These are phyloP conservation scores for Calephelis virginiensis DNA, from an alignment of 1,140 invertebrate species.

Conservation along the genomic window DNA sequence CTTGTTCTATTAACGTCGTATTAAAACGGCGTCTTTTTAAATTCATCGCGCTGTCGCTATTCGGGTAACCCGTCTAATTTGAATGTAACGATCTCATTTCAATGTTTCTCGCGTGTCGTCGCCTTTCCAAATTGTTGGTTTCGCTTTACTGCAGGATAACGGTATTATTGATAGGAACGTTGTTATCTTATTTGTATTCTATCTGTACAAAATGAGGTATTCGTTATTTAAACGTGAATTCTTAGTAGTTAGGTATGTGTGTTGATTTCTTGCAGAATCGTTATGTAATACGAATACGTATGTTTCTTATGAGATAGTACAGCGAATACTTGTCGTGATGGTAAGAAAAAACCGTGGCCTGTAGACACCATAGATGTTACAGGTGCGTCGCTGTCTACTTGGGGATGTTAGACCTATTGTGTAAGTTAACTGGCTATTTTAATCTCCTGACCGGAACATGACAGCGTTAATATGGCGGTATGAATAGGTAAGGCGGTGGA, in stretches of 20 bases:
- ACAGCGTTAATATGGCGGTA: too few species aligned
- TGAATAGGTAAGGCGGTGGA: too few species aligned
- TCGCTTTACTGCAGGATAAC: conserved; percentile 44
- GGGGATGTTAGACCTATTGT: too few species aligned
- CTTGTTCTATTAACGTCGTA: conserved; percentile 15
- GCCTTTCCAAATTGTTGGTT: conserved; percentile 35
- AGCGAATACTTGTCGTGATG: too few species aligned
- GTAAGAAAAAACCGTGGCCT: too few species aligned
- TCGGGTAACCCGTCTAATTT: conserved; percentile 45
- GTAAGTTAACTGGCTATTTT: too few species aligned
- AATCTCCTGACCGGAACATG: too few species aligned
- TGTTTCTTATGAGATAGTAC: too few species aligned
- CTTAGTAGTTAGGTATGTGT: conserved; percentile 37
- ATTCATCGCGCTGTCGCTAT: conserved; percentile 35
- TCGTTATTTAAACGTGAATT: conserved; percentile 46
- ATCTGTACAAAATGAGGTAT: conserved; percentile 49
- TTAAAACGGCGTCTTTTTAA: conserved; percentile 23
- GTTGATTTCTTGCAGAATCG: conserved; percentile 27
- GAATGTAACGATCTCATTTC: conserved; percentile 41
- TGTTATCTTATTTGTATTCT: conserved; percentile 54
- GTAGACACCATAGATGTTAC: too few species aligned
- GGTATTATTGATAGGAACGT: conserved; percentile 45
- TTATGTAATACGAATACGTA: conserved; percentile 23
- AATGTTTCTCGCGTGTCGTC: conserved; percentile 32
- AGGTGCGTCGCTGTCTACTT: too few species aligned